These are phyloP conservation scores for Oriolus oriolus DNA, from an alignment of 2,113 vertebrate species.

Conservation along the genomic window DNA sequence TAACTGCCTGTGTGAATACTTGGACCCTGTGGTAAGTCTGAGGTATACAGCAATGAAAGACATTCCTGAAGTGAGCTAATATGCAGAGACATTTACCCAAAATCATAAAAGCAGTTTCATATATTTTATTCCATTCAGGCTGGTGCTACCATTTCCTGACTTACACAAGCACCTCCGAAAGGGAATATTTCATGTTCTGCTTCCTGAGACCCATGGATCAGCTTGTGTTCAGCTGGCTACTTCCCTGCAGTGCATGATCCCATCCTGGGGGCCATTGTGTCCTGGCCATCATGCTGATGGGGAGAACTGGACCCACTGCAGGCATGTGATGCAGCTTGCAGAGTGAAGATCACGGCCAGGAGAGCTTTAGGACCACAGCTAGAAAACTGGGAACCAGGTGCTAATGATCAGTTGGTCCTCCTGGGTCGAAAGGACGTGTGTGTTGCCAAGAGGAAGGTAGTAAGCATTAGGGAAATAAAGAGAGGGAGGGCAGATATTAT, in stretches of 20 bases:
- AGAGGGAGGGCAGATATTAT: neutral
- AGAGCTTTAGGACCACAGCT: neutral
- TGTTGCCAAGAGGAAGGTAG: neutral
- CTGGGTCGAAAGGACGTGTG: neutral
- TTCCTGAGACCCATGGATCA: fast-evolving
- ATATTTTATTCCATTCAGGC: neutral
- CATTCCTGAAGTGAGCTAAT: neutral
- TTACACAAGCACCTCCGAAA: neutral
- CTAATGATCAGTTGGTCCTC: neutral
- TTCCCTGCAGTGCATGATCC: fast-evolving
- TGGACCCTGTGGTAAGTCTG: neutral
- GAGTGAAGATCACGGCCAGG: neutral
- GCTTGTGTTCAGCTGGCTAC: neutral
- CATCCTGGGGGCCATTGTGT: fast-evolving
- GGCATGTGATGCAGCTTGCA: fast-evolving
- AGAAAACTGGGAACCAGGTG: neutral
- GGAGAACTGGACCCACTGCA: neutral
- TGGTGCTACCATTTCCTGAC: neutral
- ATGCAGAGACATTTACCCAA: neutral
- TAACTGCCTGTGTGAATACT: neutral
- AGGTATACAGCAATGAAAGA: neutral
- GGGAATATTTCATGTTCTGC: neutral
- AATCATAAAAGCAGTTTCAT: neutral
- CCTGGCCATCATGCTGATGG: neutral
- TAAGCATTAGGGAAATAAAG: neutral